A percentile compares a stretch with the other conserved stretches of the same genome.
These are phyloP conservation scores for Trachelus iudaicus DNA, from an alignment of 2,888 invertebrate species.

Conservation along the genomic window DNA sequence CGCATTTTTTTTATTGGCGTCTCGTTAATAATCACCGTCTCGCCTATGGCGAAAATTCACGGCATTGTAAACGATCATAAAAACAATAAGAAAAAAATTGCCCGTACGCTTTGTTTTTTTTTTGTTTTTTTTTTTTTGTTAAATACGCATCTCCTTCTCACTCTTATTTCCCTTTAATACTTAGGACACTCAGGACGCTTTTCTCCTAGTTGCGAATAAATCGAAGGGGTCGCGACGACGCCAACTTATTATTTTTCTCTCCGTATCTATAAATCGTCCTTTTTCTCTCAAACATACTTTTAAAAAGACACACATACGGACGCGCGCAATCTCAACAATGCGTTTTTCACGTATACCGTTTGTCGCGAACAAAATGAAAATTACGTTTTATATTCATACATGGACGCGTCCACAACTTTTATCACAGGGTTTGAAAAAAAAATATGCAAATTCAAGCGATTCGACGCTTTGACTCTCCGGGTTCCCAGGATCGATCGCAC, in stretches of 20 bases:
- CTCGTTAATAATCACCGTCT: not conserved
- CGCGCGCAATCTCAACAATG: not conserved
- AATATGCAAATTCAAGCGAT: not conserved
- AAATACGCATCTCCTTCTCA: not conserved
- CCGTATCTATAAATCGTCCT: not conserved
- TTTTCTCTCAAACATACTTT: not conserved
- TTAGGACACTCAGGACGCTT: not conserved
- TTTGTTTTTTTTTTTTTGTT: not conserved
- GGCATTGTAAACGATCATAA: not conserved
- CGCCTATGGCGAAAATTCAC: not conserved
- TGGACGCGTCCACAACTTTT: not conserved
- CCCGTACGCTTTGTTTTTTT: not conserved
- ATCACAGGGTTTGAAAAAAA: slow-evolving; percentile 13
- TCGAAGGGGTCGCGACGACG: not conserved
- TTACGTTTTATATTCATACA: slow-evolving; percentile 10
- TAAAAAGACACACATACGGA: not conserved
- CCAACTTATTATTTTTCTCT: not conserved
- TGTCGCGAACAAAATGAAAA: slow-evolving; percentile 4
- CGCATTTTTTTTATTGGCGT: not conserved
- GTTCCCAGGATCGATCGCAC: not conserved
- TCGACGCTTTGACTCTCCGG: slow-evolving; percentile 4
- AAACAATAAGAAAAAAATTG: not conserved
- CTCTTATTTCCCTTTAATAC: not conserved
- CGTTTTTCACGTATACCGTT: not conserved
- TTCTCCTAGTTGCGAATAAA: not conserved